phyloP scores from a whole-genome alignment of 2,888 invertebrate genomes.

The Myopa testacea region DNA sequence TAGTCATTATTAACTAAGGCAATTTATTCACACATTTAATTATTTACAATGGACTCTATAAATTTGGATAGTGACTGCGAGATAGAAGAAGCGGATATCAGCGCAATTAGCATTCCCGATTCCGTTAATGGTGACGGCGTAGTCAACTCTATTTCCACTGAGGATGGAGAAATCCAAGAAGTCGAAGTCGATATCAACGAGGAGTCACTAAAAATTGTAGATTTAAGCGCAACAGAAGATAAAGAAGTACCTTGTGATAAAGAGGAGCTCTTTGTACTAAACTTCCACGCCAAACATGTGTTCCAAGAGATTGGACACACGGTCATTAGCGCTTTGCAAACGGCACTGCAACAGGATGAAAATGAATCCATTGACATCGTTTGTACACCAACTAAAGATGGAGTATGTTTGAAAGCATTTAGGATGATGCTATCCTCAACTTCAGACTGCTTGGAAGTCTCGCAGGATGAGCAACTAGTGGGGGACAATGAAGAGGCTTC shows the following conservation, averaged over 20 bases:
- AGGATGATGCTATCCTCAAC: neutral
- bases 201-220: slow-evolving; percentile 31
- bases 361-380: slow-evolving; percentile 24
- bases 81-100: slow-evolving; percentile 39
- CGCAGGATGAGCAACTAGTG: neutral
- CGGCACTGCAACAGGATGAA: slow-evolving; percentile 22
- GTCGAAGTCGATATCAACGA: slow-evolving; percentile 41
- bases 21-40: neutral
- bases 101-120: slow-evolving; percentile 43
- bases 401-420: slow-evolving; percentile 15
- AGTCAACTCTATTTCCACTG: neutral
- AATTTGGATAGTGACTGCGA: slow-evolving; percentile 45
- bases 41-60: slow-evolving; percentile 29
- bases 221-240: neutral
- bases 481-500: neutral
- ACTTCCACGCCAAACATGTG: slow-evolving; percentile 36
- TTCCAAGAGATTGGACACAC: slow-evolving; percentile 43
- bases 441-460: neutral
- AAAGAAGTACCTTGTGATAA: neutral
- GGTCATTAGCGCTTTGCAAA: slow-evolving; percentile 40
- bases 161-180: slow-evolving; percentile 43
- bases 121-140: slow-evolving; percentile 9
- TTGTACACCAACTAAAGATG: neutral
- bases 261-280: slow-evolving; percentile 34
- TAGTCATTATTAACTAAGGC: too few species aligned